phyloP scores from a whole-genome alignment of 2,888 invertebrate genomes.

The Agrochola litura region DNA sequence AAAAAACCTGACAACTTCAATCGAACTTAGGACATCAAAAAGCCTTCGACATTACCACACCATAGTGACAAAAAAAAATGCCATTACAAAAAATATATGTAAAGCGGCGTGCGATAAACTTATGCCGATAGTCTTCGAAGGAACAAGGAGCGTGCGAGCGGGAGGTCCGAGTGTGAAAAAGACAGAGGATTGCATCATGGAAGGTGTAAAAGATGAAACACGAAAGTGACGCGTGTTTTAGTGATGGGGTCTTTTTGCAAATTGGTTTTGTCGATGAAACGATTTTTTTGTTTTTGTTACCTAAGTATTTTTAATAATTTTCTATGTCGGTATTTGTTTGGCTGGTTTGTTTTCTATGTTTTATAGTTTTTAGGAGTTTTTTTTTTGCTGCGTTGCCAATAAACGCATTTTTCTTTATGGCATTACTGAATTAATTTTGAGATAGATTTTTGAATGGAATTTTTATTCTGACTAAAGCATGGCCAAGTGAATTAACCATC shows the following conservation, averaged over 20 bases:
- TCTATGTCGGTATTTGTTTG: background rate
- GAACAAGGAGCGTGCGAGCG: slow-evolving; percentile 68
- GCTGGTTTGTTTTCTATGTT: too few species aligned
- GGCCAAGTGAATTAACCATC: background rate
- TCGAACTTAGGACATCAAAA: slow-evolving; percentile 2
- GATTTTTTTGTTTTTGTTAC: background rate
- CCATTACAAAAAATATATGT: slow-evolving; percentile 46
- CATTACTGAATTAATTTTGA: background rate
- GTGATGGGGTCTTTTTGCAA: slow-evolving; percentile 73
- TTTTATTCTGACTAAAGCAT: too few species aligned
- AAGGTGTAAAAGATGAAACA: slow-evolving; percentile 90
- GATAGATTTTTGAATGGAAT: background rate
- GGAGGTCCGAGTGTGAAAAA: slow-evolving; percentile 68
- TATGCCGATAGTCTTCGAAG: slow-evolving; percentile 52
- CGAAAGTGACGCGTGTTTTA: slow-evolving; percentile 87
- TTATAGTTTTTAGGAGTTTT: too few species aligned
- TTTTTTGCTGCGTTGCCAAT: too few species aligned
- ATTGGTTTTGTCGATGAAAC: slow-evolving; percentile 51
- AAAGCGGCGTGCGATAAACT: slow-evolving; percentile 59
- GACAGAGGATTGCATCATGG: slow-evolving; percentile 82
- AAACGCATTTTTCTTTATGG: too few species aligned
- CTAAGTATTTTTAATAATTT: background rate
- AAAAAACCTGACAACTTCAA: background rate
- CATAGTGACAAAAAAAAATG: slow-evolving; percentile 45
- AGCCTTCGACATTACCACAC: background rate